Evolutionary conservation across 92 coral and sea anemone genomes (phyloP).

Genomic region (Palythoa caribaeorum): DNA sequence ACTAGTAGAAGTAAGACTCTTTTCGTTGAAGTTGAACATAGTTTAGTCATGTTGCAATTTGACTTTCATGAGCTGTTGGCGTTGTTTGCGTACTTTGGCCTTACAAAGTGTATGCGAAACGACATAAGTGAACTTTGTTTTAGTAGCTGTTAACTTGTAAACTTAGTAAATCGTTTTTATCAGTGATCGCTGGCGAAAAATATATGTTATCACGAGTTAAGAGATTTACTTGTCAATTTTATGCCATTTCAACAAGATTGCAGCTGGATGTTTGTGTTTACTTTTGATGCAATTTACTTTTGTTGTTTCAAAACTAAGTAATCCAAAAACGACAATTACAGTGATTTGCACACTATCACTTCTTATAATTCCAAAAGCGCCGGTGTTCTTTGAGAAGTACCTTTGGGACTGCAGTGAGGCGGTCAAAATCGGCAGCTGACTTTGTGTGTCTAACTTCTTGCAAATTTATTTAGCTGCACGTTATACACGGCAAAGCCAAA

Average conservation of each 20-base stretch:
- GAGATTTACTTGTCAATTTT: background rate
- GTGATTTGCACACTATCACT: background rate
- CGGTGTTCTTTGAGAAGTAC: background rate
- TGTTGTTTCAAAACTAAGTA: conserved; percentile 37
- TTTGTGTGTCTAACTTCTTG: background rate
- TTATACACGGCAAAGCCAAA: background rate
- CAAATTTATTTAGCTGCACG: background rate
- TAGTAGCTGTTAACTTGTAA: background rate
- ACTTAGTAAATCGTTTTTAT: background rate
- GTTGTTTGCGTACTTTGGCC: conserved; percentile 13
- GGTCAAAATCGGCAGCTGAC: background rate
- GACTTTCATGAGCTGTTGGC: conserved; percentile 16
- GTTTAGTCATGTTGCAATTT: background rate
- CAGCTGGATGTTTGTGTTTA: conserved; percentile 3
- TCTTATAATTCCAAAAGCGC: background rate
- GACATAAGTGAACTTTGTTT: background rate
- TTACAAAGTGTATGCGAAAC: background rate
- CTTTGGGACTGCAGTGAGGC: background rate
- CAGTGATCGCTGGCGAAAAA: background rate
- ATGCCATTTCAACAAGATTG: background rate
- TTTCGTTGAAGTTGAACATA: background rate
- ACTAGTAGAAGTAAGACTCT: background rate
- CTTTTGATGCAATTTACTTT: conserved; percentile 26
- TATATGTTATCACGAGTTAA: background rate
- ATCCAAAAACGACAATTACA: conserved; percentile 38